Evolutionary conservation across 2,888 invertebrate genomes (phyloP), one percentile per base, ranked within the genome.

Genomic region (Clusia tigrina): DNA sequence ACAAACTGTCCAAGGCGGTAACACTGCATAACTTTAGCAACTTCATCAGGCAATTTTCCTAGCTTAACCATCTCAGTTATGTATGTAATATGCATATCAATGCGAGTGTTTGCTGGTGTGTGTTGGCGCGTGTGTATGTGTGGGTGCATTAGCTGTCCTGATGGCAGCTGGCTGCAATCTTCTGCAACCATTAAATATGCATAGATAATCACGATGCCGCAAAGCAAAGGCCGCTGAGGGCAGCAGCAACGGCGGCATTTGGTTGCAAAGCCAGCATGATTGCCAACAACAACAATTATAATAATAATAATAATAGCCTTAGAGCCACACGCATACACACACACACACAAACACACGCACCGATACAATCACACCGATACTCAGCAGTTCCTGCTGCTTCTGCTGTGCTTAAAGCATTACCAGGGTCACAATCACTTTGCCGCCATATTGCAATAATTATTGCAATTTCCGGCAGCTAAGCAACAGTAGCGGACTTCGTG

Each of bases 401-500:
- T 32, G 12, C 32, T 9, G 32, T 12, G 32, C 5, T 32, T 32
- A 32, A 32, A 32, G 32, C n/a, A n/a, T 42, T 42, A 42, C n/a
- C n/a, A 10, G n/a, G 42, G 42, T 42, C 42, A 48, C 48, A 48
- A 20, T 20, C 48, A 48, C 22, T 18, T 20, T 48, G 22, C 48
- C 20, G 48, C 48, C 48, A 48, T 48, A 48, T 48, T 48, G 48
- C 18, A 48, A 48, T 48, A 48, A 48, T 48, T 48, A 48, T 48
- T 18, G 22, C 22, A 48, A 22, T 22, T 48, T 48, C 22, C 48
- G 18, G 42, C n/a, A 12, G 32, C 32, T 32, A 12, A 5, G 12
- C 32, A 32, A 12, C 32, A 12, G 32, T n/a, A n/a, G n/a, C n/a
- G 32, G 32, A 32, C 6, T 5, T 32, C 32, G 32, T 9, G 5